Evolutionary conservation across 2,888 invertebrate genomes (phyloP), one percentile per base, ranked within the genome.

Genomic region (Halictus quadricinctus): DNA sequence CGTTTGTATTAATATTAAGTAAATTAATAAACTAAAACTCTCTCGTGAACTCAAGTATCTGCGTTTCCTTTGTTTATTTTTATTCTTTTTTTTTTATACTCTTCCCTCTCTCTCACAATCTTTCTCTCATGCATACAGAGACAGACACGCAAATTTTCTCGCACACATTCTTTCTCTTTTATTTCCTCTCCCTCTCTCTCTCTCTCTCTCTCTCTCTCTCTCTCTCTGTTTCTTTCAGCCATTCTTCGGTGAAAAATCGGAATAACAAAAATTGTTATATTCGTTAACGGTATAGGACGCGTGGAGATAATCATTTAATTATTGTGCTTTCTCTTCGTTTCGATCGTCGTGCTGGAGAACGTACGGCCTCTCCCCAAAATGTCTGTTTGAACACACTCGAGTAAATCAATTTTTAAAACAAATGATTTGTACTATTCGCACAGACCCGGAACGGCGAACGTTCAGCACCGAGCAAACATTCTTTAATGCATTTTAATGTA

Each of bases 1-100:
- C 92, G 87, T 92, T 90, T 82, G 70, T 92, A 90, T 93, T 92
- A 92, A 93, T 92, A 93, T 94, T 92, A 93, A 93, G 94, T 94
- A 93, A 94, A 93, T 94, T 93, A 94, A 93, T 92, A 91, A 90
- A 91, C 92, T 92, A 92, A 93, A 91, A 89, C 83, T 90, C 82
- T 90, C 87, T 88, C 87, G 86, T 84, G 85, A 85, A 90, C 80
- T 90, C 88, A 89, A 89, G 85, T 87, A 85, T 88, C 76, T 89
- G 87, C 86, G 79, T 88, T 84, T 87, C 72, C 87, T 80, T 60
- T 48, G 72, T 50, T 36, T 73, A 64, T 64, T 36, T 36, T 36
- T 36, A 12, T 54, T 36, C 8, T 50, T 18, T 18, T 54, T 54
- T 50, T 50, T 54, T 10, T 54, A 54, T 72, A 75, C 72, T 54